Evolutionary conservation across 2,113 vertebrate genomes (phyloP), one percentile per base, ranked within the genome.

Genomic region (Tachysurus fulvidraco): DNA sequence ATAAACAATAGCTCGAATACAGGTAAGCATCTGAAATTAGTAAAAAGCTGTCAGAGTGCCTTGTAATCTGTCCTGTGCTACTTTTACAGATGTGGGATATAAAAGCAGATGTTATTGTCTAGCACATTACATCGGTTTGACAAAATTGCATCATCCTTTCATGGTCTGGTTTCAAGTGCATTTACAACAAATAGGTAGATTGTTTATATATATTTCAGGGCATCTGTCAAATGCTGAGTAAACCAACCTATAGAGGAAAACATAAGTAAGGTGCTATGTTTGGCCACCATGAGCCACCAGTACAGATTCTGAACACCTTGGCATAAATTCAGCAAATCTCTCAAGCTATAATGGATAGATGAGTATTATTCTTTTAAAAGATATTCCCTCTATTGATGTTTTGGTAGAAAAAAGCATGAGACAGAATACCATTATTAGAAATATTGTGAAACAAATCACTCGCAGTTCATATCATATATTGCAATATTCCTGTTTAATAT

Each of bases 71-170:
- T n/a, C 88, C 50, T 62, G 87, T 71, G 81, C 41, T 88, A 81
- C 21, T 55, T 91, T 86, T 90, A 83, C 88, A 85, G 14, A 59
- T 25, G 62, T 41, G 65, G 67, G 82, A 91, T 77, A 89, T 90
- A 88, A 89, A 91, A 92, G 90, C 90, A 92, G 89, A 90, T 94
- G 92, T 92, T 88, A 59, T 50, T 76, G 84, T 88, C 88, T 41
- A 80, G 90, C 90, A 83, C 83, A 86, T 91, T 91, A 90, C 88
- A 86, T 83, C 91, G 19, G 60, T 87, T 84, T 67, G 73, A 54
- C 78, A 79, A 90, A 91, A 90, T 85, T 59, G 81, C 81, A 91
- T 19, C 50, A 84, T 88, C 91, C 88, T 73, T 89, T 2, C 80
- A 83, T 9, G 71, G 41, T 57, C 85, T 50, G 1, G 10, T 73